phyloP scores from a whole-genome alignment of 1,140 invertebrate genomes.

The Cydia splendana region DNA sequence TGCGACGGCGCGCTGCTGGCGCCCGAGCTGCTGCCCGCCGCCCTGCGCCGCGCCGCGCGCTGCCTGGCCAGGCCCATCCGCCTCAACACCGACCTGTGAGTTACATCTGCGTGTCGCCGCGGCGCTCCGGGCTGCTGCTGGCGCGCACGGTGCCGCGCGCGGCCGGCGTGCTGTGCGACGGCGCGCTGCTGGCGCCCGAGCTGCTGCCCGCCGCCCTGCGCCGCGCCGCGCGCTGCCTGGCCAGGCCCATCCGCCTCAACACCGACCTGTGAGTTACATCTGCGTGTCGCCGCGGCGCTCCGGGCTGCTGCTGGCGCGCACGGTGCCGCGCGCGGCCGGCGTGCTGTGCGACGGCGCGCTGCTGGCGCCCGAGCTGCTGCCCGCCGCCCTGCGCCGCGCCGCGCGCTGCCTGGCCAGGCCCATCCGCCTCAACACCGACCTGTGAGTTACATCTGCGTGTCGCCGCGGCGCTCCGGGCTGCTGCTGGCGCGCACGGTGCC shows the following conservation, averaged over 20 bases:
- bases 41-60: slow-evolving; percentile 93
- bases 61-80: slow-evolving; percentile 93
- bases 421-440: slow-evolving; percentile 88
- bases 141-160: slow-evolving; percentile 88
- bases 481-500: slow-evolving; percentile 90
- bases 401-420: slow-evolving; percentile 93
- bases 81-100: slow-evolving; percentile 84
- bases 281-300: slow-evolving; percentile 81
- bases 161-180: slow-evolving; percentile 84
- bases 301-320: slow-evolving; percentile 90
- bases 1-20: slow-evolving; percentile 96
- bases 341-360: slow-evolving; percentile 92
- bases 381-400: slow-evolving; percentile 93
- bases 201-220: slow-evolving; percentile 92
- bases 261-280: slow-evolving; percentile 69
- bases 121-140: slow-evolving; percentile 87
- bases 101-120: slow-evolving; percentile 71
- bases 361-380: slow-evolving; percentile 90
- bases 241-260: slow-evolving; percentile 90
- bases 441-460: slow-evolving; percentile 57
- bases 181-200: slow-evolving; percentile 93
- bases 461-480: slow-evolving; percentile 84
- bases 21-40: slow-evolving; percentile 88
- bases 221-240: slow-evolving; percentile 95
- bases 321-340: slow-evolving; percentile 84